These are phyloP conservation scores for Lamprotornis superbus DNA, from an alignment of 2,113 vertebrate genomes.

Conservation along the genomic window DNA sequence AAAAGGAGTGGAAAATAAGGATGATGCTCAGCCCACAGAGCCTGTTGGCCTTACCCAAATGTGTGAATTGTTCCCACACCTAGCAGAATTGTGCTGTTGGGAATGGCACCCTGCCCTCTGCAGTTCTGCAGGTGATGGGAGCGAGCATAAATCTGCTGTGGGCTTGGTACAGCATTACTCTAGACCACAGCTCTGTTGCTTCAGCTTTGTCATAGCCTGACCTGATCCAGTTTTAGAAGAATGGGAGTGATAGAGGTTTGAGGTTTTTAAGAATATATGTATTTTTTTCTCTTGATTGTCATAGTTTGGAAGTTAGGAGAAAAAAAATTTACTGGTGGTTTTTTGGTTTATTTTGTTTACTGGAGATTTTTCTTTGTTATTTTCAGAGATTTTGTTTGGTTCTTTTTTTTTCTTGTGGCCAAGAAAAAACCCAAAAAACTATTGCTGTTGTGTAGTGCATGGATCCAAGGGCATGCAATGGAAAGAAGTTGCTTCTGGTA, in stretches of 20 bases:
- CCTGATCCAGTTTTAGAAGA: neutral
- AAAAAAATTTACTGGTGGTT: rapidly evolving
- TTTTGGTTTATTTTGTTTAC: neutral
- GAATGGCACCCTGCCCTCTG: neutral
- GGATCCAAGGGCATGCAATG: neutral
- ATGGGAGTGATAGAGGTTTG: neutral
- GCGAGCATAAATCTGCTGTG: rapidly evolving
- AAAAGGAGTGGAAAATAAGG: neutral
- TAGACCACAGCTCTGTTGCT: neutral
- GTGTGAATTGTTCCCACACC: neutral
- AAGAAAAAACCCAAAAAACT: no score
- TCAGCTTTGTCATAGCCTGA: neutral
- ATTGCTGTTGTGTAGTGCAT: neutral
- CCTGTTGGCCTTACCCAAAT: neutral
- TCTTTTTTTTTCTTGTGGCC: neutral
- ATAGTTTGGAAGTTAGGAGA: neutral
- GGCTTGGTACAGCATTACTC: neutral
- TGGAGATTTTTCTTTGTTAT: neutral
- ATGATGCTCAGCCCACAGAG: neutral
- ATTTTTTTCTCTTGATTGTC: neutral
- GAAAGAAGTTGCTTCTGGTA: neutral
- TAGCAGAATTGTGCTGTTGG: neutral
- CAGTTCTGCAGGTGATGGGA: neutral
- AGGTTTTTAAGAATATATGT: neutral
- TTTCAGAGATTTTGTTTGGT: neutral